A percentile compares a stretch with the other conserved stretches of the same genome.
These are phyloP conservation scores for Drosophila sechellia DNA, from an alignment of 1,140 invertebrate genomes.

Conservation along the genomic window DNA sequence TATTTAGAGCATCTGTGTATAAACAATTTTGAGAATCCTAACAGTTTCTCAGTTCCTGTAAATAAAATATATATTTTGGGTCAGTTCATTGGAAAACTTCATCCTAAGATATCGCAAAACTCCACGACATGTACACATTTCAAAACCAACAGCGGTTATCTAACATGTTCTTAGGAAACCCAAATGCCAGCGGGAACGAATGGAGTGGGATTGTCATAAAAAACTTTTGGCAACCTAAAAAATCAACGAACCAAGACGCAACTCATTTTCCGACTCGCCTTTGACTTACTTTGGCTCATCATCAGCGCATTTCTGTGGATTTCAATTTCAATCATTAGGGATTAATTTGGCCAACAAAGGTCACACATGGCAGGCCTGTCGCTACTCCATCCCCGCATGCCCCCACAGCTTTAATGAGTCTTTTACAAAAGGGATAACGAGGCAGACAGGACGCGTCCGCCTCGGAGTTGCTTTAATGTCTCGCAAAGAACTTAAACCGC, in stretches of 20 bases:
- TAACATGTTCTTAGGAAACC: neutral
- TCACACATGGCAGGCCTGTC: constrained; percentile 44
- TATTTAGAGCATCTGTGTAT: no score
- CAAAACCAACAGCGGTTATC: neutral
- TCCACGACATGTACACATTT: constrained; percentile 7
- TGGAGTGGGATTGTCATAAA: constrained; percentile 21
- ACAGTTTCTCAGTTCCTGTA: no score
- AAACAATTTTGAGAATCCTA: no score
- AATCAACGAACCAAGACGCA: constrained; percentile 58
- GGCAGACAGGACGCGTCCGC: constrained; percentile 38
- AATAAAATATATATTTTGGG: no score
- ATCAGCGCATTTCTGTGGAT: constrained; percentile 60
- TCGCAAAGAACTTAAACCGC: constrained; percentile 61
- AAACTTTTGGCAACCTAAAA: constrained; percentile 47
- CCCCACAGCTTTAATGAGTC: constrained; percentile 60
- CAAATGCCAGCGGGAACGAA: neutral
- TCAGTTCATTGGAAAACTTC: neutral
- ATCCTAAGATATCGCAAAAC: neutral
- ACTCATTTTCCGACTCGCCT: constrained; percentile 23
- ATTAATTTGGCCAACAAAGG: constrained; percentile 77
- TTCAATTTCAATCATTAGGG: constrained; percentile 82
- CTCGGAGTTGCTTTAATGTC: constrained; percentile 59
- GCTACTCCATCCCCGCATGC: neutral
- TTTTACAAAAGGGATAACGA: constrained; percentile 57
- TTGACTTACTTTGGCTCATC: constrained; percentile 52